Evolutionary conservation across 2,888 invertebrate genomes (phyloP), one percentile per base, ranked within the genome.

Genomic region (Mesorhabditis spiculigera): DNA sequence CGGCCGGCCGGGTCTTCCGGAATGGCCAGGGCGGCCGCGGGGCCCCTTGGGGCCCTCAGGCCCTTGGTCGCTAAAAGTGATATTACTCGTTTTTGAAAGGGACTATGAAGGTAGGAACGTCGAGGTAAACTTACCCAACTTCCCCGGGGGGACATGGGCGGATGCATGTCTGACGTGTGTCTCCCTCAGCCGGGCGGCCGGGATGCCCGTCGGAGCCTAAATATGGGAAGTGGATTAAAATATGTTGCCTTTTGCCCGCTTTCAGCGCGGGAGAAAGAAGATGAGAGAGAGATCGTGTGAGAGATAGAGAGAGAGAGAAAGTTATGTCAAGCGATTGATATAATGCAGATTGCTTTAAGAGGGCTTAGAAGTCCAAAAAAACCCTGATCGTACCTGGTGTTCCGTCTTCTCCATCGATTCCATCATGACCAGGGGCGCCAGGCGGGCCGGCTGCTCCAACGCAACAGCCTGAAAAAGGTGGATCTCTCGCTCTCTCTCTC

Each of bases 151-250:
- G 78, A 64, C 78, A 78, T 44, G 75, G 75, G n/a, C 78, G 68
- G 28, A 71, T 58, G 61, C 78, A 78, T 4, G 68, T 10, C 45
- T 69, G 58, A 13, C 78, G 68, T 13, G 68, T 58, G 58, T 78
- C 78, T 0, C 71, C 71, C 16, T 78, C 78, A 0, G 78, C 78
- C 8, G 78, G 78, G 45, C 75, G 70, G 5, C 78, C 78, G 4
- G 74, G 68, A 28, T 66, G 65, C 4, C 78, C 78, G 45, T 71
- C 71, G 4, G 67, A 63, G 6, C 73, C 73, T 74, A 67, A 5
- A 63, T 50, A 63, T 28, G 28, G 28, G 28, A 28, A 28, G 28
- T 28, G 28, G 28, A 28, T 28, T 28, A 28, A 28, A 28, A 28
- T 28, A 28, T 28, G 28, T 28, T 28, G 28, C 28, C 28, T 28